A percentile compares a stretch with the other conserved stretches of the same genome.
Evolutionary conservation across 2,113 vertebrate genomes (phyloP).

Genomic region (Stictonetta naevosa): DNA sequence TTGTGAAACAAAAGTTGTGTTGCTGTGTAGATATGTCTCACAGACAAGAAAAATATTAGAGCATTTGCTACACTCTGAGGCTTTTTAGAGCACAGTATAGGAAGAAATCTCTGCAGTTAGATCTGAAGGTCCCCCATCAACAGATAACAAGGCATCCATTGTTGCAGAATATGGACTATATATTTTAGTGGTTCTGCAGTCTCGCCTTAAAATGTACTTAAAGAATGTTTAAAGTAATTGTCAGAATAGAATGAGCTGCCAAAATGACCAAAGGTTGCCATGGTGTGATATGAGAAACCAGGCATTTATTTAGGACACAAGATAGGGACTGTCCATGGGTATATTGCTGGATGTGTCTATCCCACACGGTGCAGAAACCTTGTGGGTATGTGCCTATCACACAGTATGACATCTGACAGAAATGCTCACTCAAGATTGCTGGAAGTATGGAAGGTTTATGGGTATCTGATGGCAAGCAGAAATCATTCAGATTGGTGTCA

Average conservation of each 20-base stretch:
- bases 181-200: background rate
- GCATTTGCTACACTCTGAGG: background rate
- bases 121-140: background rate
- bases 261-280: background rate
- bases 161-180: background rate
- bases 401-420: background rate
- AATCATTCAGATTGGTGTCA: background rate
- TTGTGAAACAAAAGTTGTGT: background rate
- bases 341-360: background rate
- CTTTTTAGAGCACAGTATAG: background rate
- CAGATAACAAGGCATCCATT: background rate
- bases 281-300: background rate
- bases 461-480: accelerated
- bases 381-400: background rate
- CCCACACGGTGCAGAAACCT: background rate
- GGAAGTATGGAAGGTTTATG: background rate
- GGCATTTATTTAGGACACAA: background rate
- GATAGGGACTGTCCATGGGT: background rate
- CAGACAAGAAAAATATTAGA: background rate
- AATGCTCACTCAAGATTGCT: background rate
- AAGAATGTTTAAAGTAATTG: background rate
- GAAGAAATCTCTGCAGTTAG: background rate
- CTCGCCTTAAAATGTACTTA: background rate
- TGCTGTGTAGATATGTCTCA: background rate
- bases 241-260: background rate